Base-by-base conservation (phyloP, 2,113 vertebrate species). In the Oenanthe oenanthe region DNA sequence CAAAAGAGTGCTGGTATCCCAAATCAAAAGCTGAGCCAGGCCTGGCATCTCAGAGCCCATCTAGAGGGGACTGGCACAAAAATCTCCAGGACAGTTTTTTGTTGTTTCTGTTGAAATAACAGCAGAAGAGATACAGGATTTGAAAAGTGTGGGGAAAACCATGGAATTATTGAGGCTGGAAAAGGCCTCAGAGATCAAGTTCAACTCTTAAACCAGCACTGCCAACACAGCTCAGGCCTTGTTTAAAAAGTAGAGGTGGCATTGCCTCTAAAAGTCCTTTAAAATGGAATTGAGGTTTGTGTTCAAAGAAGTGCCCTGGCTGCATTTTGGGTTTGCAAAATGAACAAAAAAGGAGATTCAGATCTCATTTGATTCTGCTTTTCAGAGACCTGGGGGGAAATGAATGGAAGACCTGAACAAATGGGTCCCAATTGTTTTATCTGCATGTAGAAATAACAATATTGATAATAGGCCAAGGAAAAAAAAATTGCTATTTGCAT, bases 61-160 rank as follows among this genome's bases (percentile, higher is more conserved):
- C 65, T 5, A 38, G 29, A 81, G 14, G 36, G 16, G 8, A 6
- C 19, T 61, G 88, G 43, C 61, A 84, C 32, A 15, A 28, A n/a
- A 38, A 63, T 18, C 32, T 50, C 11, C 1, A 6, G 53, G 32
- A 53, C 0, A 8, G 6, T 0, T 68, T 53, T 60, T 38, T 9
- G 4, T 51, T 28, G 14, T 38, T 86, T 38, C 38, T 53, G 14
- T 24, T 38, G 79, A 76, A 85, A 40, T 28, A 75, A 75, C 3
- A 88, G 40, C 26, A 82, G 70, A 42, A 63, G 74, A 88, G 70
- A 66, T 6, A 20, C 3, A 74, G 71, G 58, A 40, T 17, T 80
- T 11, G 3, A 38, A 48, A 76, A 65, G 17, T 0, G 1, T 4
- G 3, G 24, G 20, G 4, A 1, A 38, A 74, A 74, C 56, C 22